Base-by-base conservation (phyloP, 2,797 vertebrate genomes). In the Gymnodraco acuticeps region DNA sequence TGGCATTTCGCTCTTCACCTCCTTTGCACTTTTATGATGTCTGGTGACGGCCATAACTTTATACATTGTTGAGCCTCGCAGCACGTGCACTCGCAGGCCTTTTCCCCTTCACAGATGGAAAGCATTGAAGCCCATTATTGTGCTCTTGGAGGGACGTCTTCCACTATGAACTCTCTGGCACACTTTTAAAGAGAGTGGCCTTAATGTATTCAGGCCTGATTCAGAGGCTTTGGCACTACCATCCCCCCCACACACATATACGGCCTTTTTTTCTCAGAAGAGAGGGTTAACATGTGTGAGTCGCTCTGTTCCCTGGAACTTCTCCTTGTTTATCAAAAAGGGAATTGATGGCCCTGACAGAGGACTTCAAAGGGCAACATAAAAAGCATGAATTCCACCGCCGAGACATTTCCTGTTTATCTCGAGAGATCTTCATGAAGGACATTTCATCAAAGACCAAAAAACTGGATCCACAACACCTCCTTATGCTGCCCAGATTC, bases 161-260 rank as follows among this genome's bases (percentile, higher is more conserved):
- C 92, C 86, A 88, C 88, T 86, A 81, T 93, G 90, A 94, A 96
- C 92, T 94, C 93, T 94, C 91, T 95, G 95, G 94, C 94, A 95
- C 94, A 95, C 94, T 96, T 96, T 95, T 95, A 94, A 95, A 96
- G 93, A 93, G 92, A 92, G 90, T 89, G 88, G 88, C 89, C 88
- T 79, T 95, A 95, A 96, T 95, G 89, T 95, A 95, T 96, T 94
- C 95, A 94, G 88, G 91, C 81, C 90, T 85, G 90, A 94, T 92
- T 93, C 91, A 92, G 90, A 92, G 89, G 91, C 88, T 93, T 92
- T 93, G 91, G 92, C 89, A 90, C 86, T 78, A 58, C 92, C 92
- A 89, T 88, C 93, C 89, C 86, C 50, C 62, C 31, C 85, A 62
- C 72, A 47, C 67, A 77, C 20, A 66, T 11, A 76, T 56, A 68